phyloP scores from a whole-genome alignment of 2,797 vertebrate species.

The Pangasius macronema region DNA sequence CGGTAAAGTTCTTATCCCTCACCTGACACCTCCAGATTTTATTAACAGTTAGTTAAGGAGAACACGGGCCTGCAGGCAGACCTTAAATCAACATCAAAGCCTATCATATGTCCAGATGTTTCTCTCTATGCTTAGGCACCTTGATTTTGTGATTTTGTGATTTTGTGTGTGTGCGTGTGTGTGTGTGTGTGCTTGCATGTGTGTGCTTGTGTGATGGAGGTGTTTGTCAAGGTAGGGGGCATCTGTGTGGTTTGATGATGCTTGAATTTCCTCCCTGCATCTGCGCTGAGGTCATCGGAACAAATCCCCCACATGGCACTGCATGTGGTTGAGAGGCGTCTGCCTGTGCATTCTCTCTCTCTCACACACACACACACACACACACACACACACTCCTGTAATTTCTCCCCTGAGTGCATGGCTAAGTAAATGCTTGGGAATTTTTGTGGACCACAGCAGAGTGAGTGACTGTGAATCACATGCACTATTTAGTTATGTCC shows the following conservation, averaged over 20 bases:
- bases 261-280: constrained; percentile 63
- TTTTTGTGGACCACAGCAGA: constrained; percentile 19
- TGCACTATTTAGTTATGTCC: constrained; percentile 18
- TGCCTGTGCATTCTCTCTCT: constrained; percentile 24
- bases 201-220: constrained; percentile 15
- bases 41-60: constrained; percentile 29
- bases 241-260: constrained; percentile 27
- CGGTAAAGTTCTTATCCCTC: neutral
- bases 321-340: constrained; percentile 62
- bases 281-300: constrained; percentile 66
- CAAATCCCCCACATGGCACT: constrained; percentile 63
- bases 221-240: constrained; percentile 10
- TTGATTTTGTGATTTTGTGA: constrained; percentile 27
- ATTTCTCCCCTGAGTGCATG: constrained; percentile 29
- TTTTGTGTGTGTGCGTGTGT: constrained; percentile 41
- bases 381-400: constrained; percentile 30
- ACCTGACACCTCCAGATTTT: neutral
- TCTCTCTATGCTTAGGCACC: neutral
- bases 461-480: constrained; percentile 36
- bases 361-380: constrained; percentile 27
- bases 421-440: constrained; percentile 31
- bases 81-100: constrained; percentile 39
- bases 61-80: neutral
- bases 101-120: constrained; percentile 24
- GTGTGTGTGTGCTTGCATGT: constrained; percentile 34